These are phyloP conservation scores for Congeria kusceri DNA, from an alignment of 2,888 invertebrate genomes.

Conservation along the genomic window DNA sequence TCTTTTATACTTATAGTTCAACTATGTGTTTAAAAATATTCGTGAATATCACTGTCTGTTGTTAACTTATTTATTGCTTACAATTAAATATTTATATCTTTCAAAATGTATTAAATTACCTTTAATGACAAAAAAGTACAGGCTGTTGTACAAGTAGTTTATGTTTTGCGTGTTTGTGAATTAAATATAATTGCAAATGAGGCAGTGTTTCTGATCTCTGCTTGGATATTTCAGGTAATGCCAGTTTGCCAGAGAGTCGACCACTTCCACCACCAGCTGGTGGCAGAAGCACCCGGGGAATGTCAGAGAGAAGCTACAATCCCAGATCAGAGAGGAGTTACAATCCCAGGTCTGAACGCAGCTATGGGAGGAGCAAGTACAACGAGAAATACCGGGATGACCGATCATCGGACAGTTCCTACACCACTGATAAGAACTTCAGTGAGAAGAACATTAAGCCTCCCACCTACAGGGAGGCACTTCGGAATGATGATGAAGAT, in stretches of 20 bases:
- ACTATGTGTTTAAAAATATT: too few relatives aligned
- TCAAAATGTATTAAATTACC: too few relatives aligned
- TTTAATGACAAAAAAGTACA: too few relatives aligned
- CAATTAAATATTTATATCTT: too few relatives aligned
- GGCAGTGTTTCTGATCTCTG: too few relatives aligned
- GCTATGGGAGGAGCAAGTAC: conserved; percentile 29
- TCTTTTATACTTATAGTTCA: too few relatives aligned
- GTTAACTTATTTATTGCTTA: too few relatives aligned
- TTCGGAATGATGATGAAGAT: conserved; percentile 49
- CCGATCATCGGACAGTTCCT: conserved; percentile 37
- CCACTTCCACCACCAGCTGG: conserved; percentile 49
- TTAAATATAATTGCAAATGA: too few relatives aligned
- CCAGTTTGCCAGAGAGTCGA: conserved; percentile 48
- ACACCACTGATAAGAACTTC: conserved; percentile 37
- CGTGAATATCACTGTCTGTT: too few relatives aligned
- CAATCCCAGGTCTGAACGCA: conserved; percentile 7
- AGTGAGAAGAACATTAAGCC: conserved; percentile 50
- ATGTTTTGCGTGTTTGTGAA: too few relatives aligned
- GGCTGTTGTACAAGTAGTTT: too few relatives aligned
- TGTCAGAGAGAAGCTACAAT: conserved; percentile 23
- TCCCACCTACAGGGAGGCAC: conserved; percentile 61
- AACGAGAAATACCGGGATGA: conserved; percentile 44
- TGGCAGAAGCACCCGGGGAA: conserved; percentile 23
- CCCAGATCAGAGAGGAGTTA: not conserved
- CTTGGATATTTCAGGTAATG: conserved; percentile 40